Percentiles rank a stretch among this genome's conserved stretches.
These are phyloP conservation scores for Lagodon rhomboides DNA, from an alignment of 2,797 vertebrate genomes.

Conservation along the genomic window DNA sequence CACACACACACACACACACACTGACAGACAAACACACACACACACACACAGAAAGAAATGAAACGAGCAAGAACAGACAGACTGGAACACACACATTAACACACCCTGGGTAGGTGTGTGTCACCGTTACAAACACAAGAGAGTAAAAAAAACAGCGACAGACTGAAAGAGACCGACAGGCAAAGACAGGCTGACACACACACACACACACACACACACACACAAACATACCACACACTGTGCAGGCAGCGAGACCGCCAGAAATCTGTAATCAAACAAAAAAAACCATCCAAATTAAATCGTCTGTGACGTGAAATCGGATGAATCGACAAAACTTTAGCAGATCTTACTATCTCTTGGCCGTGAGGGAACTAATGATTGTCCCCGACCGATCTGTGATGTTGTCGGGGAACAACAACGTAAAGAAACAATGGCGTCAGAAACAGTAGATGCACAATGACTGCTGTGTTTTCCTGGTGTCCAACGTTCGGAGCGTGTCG, in stretches of 20 bases:
- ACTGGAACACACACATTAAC: constrained; percentile 43
- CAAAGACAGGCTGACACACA: constrained; percentile 35
- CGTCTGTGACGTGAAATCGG: not conserved
- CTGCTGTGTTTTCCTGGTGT: too few relatives aligned
- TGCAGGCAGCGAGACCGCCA: not conserved
- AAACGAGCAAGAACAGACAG: constrained; percentile 56
- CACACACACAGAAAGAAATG: constrained; percentile 15
- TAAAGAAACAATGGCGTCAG: too few relatives aligned
- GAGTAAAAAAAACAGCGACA: constrained; percentile 47
- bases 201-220: constrained; percentile 19
- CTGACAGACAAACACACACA: constrained; percentile 14
- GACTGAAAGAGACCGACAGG: constrained; percentile 28
- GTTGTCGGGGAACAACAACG: too few relatives aligned
- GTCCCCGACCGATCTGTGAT: too few relatives aligned
- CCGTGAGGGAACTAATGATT: too few relatives aligned
- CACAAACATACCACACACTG: constrained; percentile 24
- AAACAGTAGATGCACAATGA: too few relatives aligned
- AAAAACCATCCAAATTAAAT: too few relatives aligned
- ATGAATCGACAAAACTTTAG: not conserved
- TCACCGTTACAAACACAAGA: constrained; percentile 39
- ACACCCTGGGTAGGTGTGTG: constrained; percentile 71
- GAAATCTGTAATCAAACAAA: not conserved
- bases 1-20: constrained; percentile 34
- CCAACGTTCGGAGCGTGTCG: too few relatives aligned
- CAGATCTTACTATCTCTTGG: not conserved